Base-by-base conservation (phyloP, 1,140 invertebrate genomes). In the Mylabris phalerata region DNA sequence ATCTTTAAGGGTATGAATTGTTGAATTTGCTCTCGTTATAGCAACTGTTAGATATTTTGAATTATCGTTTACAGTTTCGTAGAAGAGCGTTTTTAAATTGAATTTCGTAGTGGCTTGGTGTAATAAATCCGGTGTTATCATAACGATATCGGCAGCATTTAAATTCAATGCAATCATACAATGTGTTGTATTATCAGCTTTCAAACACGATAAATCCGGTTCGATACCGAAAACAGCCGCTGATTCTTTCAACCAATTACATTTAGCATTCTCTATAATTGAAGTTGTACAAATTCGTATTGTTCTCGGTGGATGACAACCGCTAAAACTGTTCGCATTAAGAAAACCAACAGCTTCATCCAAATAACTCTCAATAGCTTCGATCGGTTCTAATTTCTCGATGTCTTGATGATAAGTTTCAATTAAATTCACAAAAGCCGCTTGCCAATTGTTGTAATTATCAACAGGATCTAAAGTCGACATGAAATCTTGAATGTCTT, bases 231-330 rank as follows among this genome's bases (percentile, higher is more conserved):
- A 83, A 1, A 86, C 83, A 3, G 80, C 75, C 0, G 84, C 80
- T 0, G 84, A 84, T 65, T 88, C 83, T 60, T 81, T 79, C 62
- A 92, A 66, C 83, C 84, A 88, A 7, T 82, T 77, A 66, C 90
- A 93, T 65, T 92, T 92, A 32, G 80, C 78, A 38, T 81, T 79
- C 57, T 86, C 84, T 1, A 84, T 67, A 40, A 83, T 78, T 0
- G 84, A 84, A 0, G 80, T 79, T 0, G 84, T 84, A 62, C 86
- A 89, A 43, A 86, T 75, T 55, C 66, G 32, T 39, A 80, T 67
- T n/a, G 72, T 73, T 64, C 85, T 76, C 0, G 83, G 80, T 0
- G 84, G 84, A 67, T 81, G 79, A 64, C 86, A 89, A 1, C 79
- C 78, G 0, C 77, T 75, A 57, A 81, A 81, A 59, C 78, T 81